A percentile compares a stretch with the other conserved stretches of the same genome.
These are phyloP conservation scores for Dermatophagoides farinae DNA, from an alignment of 1,140 invertebrate species.

Conservation along the genomic window DNA sequence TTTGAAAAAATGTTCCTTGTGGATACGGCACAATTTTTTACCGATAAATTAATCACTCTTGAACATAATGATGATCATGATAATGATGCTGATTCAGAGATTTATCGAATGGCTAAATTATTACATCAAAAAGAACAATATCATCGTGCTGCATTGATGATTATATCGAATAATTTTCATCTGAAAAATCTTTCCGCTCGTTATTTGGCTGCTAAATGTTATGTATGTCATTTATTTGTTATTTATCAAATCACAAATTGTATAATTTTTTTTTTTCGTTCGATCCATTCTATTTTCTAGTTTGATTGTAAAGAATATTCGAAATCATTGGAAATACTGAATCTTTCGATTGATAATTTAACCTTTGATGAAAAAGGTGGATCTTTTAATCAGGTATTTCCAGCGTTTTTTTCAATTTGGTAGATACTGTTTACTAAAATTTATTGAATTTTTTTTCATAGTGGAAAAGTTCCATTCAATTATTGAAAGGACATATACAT, in stretches of 20 bases:
- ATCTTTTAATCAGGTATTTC: background rate
- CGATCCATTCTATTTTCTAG: constrained; percentile 23
- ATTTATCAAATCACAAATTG: background rate
- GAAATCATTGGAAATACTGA: constrained; percentile 54
- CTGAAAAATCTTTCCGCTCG: constrained; percentile 45
- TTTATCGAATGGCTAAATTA: constrained; percentile 68
- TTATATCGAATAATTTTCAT: constrained; percentile 49
- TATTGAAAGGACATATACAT: constrained; percentile 64
- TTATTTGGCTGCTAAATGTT: constrained; percentile 51
- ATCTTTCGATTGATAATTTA: constrained; percentile 21
- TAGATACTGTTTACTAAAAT: background rate
- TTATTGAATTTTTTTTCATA: constrained; percentile 7
- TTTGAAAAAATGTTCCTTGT: background rate
- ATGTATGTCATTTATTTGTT: constrained; percentile 25
- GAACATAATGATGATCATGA: constrained; percentile 30
- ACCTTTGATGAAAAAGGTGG: background rate
- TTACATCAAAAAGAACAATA: constrained; percentile 69
- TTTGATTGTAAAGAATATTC: constrained; percentile 59
- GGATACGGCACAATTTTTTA: background rate
- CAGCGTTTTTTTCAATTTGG: background rate
- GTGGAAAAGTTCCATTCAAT: constrained; percentile 46
- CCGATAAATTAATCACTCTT: background rate
- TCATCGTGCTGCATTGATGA: constrained; percentile 61
- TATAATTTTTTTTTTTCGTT: background rate
- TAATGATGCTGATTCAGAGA: constrained; percentile 57